Evolutionary conservation across 2,888 invertebrate genomes (phyloP), one percentile per base, ranked within the genome.

Genomic region (Aspidiotus destructor): DNA sequence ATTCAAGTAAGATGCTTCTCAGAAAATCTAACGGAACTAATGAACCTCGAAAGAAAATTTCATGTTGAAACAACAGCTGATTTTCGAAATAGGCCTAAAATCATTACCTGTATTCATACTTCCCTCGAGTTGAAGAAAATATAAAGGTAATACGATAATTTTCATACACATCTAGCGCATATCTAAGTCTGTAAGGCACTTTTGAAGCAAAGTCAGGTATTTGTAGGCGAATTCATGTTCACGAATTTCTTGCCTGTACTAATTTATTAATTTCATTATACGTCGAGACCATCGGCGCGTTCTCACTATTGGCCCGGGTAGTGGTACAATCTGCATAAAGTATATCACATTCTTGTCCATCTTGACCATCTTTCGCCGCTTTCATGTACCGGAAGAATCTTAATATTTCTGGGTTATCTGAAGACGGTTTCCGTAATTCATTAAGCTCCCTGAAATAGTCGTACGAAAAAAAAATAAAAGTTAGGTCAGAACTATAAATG

Each of bases 301-400:
- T 84, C 69, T 78, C 78, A 60, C 85, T 84, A 73, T 84, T 81
- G 41, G 84, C 81, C 0, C 84, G 81, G 61, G 84, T 82, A 0
- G 80, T 75, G 1, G 83, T 80, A 76, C 91, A 92, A 2, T 82
- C 82, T 73, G 80, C 81, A 75, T 88, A 86, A 0, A 82, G 80
- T n/a, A 82, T 78, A 73, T 84, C 82, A 75, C 92, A 92, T 75
- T 85, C 85, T 11, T 83, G 79, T 16, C 88, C 88, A 75, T 91
- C 91, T 75, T 92, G 92, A 0, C 91, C 92, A 71, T 90, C 86
- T 77, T 91, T 85, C 11, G 92, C 92, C 0, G 92, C 89, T 72
- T 90, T 86, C 91, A 92, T 92, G 78, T 92, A 92, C 69, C 86
- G 85, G 82, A 92, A 92, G 81, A 92, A 92, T 67, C 92, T 81